Percentiles rank a stretch among this genome's conserved stretches.
These are phyloP conservation scores for Cryptomyrus ogoouensis DNA, from an alignment of 2,113 vertebrate species.

Conservation along the genomic window DNA sequence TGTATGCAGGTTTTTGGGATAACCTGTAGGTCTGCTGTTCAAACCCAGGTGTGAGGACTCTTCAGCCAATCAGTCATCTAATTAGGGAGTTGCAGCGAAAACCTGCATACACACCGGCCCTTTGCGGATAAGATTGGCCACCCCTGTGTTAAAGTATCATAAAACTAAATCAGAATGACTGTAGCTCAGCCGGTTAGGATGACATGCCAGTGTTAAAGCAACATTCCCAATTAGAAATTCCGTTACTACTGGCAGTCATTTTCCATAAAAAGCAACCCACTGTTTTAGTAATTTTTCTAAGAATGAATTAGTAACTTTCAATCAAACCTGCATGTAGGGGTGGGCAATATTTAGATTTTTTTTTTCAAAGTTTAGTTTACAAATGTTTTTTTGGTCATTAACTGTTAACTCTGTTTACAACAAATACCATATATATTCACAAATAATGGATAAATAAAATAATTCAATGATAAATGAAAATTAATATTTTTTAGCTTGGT, in stretches of 20 bases:
- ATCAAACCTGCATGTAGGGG: background rate
- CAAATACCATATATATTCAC: background rate
- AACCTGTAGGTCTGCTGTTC: too few species aligned
- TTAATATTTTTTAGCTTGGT: background rate
- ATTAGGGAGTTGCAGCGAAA: too few species aligned
- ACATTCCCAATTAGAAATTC: background rate
- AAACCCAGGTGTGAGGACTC: too few species aligned
- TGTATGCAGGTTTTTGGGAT: too few species aligned
- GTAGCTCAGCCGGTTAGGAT: background rate
- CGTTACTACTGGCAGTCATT: background rate
- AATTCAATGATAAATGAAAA: background rate
- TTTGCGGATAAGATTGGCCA: too few species aligned
- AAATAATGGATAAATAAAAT: background rate
- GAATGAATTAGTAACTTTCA: background rate
- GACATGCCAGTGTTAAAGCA: background rate
- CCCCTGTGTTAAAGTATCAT: background rate
- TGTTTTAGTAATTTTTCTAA: background rate
- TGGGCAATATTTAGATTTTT: background rate
- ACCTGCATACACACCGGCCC: too few species aligned
- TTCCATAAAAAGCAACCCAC: background rate
- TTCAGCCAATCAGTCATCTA: too few species aligned
- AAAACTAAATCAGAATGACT: background rate
- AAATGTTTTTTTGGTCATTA: background rate
- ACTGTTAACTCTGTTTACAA: background rate
- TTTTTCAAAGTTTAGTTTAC: background rate